Percentiles rank a stretch among this genome's conserved stretches.
These are phyloP conservation scores for Brenthis daphne DNA, from an alignment of 2,888 invertebrate species.

Conservation along the genomic window DNA sequence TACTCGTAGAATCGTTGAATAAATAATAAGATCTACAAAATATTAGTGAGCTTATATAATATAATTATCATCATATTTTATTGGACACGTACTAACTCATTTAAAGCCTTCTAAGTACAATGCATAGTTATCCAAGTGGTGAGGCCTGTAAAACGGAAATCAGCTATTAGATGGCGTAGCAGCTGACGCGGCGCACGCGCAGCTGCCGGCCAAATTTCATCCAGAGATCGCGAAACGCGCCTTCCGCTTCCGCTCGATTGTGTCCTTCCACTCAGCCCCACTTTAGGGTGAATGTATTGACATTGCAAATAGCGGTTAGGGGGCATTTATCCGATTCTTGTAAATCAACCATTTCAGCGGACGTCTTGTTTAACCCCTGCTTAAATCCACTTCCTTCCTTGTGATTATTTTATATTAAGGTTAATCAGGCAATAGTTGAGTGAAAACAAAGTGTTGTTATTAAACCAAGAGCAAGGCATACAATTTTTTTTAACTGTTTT, in stretches of 20 bases:
- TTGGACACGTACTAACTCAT: constrained; percentile 17
- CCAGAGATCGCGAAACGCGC: constrained; percentile 79
- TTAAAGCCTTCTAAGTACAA: constrained; percentile 36
- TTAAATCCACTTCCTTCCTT: constrained; percentile 12
- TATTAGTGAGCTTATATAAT: not conserved
- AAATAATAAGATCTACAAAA: too few relatives aligned
- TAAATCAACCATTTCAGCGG: constrained; percentile 32
- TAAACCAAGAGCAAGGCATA: too few relatives aligned
- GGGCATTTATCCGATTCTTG: constrained; percentile 19
- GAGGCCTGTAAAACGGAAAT: constrained; percentile 68
- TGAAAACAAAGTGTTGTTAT: too few relatives aligned
- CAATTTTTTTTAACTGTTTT: not conserved
- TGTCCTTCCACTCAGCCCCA: constrained; percentile 55
- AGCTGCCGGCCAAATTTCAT: constrained; percentile 78
- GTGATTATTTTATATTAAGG: not conserved
- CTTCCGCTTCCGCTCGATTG: constrained; percentile 81
- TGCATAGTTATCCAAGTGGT: constrained; percentile 45
- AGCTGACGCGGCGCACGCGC: constrained; percentile 59
- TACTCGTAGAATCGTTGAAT: too few relatives aligned
- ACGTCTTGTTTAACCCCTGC: constrained; percentile 26
- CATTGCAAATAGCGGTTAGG: constrained; percentile 39
- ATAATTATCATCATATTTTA: not conserved
- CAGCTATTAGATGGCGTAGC: constrained; percentile 75
- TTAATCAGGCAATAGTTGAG: too few relatives aligned
- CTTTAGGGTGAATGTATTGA: constrained; percentile 67